Base-by-base conservation (phyloP, 2,888 invertebrate genomes). In the Leucania comma region DNA sequence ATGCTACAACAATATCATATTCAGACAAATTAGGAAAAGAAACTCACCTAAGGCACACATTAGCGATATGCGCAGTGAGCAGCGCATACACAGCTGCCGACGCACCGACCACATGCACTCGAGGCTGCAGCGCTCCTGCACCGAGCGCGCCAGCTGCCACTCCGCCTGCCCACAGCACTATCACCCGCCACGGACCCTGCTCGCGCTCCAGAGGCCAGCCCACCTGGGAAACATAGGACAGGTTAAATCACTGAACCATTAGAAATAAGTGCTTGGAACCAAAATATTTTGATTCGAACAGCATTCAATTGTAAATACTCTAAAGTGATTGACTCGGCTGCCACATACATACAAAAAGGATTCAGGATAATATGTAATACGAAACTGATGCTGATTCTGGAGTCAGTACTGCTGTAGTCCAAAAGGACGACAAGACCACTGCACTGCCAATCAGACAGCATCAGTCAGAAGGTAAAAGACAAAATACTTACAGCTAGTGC, bases 41-140 rank as follows among this genome's bases (percentile, higher is more conserved):
- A 20, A 38, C 50, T 64, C 79, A 95, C 95, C 94, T 93, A 4
- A 98, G 95, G 88, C 97, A 96, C 80, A 98, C 97, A 93, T 99
- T 98, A 62, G 99, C 97, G 68, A 99, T 95, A 91, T 99, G 98
- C 76, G 99, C 98, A 63, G 98, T 97, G 75, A 99, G 96, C 81
- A 99, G 94, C 32, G 98, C 98, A 92, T 99, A 99, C 68, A 99
- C 98, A 10, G 99, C 99, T 1, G 98, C 99, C 0, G 98, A 98
- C 50, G 99, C 98, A 26, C 99, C 99, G 60, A 98, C 97, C 83
- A 99, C 97, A 86, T 97, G 97, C 73, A 98, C 97, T 74, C 96
- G 95, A 35, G 98, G 98, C 91, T 98, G 97, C 87, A 98, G 96
- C 68, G 97, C 97, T 35, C 97, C 97, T 1, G 98, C 98, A 57